Evolutionary conservation across 1,140 invertebrate genomes (phyloP), one percentile per base, ranked within the genome.

Genomic region (Microplitis mediator): DNA sequence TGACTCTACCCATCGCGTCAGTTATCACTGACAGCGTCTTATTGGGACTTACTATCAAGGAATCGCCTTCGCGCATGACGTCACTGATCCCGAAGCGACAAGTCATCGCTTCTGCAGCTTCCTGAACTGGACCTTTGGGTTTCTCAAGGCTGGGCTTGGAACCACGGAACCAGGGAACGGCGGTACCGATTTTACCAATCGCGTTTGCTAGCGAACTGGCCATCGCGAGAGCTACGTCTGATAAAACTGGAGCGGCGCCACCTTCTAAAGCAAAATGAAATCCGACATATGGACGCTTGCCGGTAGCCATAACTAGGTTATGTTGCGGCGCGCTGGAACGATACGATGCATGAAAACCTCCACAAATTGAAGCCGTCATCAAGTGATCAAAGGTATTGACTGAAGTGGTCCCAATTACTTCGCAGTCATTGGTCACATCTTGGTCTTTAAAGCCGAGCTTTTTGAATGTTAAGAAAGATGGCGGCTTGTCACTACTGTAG

Each of bases 251-350:
- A 36, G 90, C 90, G 74, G 90, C 88, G 69, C 92, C 90, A 75
- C 95, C 95, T 91, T 98, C 96, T 39, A 96, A 87, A 32, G 95
- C 95, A 86, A 95, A 94, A 86, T 97, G 95, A 85, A 97, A 97
- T 11, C 93, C 95, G 75, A 96, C 78, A 85, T 92, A 98, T 3
- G 97, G 97, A 77, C 92, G 91, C 36, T 90, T 88, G 3, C 97
- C 97, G n/a, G 91, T 90, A 14, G 92, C 92, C 16, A 97, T 80
- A 61, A 97, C 92, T 39, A 96, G 87, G 71, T 91, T 92, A 69
- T 93, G 93, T 61, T 95, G 90, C 8, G 94, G 93, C 1, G 95
- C 92, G 74, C 91, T 91, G 0, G 92, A 90, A 62, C 92, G 89
- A 75, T 94, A 93, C 77, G 89, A 90, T 4, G 91, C 91, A 81